These are phyloP conservation scores for Apodemus agrarius DNA, from an alignment of 2,797 vertebrate species.

Conservation along the genomic window DNA sequence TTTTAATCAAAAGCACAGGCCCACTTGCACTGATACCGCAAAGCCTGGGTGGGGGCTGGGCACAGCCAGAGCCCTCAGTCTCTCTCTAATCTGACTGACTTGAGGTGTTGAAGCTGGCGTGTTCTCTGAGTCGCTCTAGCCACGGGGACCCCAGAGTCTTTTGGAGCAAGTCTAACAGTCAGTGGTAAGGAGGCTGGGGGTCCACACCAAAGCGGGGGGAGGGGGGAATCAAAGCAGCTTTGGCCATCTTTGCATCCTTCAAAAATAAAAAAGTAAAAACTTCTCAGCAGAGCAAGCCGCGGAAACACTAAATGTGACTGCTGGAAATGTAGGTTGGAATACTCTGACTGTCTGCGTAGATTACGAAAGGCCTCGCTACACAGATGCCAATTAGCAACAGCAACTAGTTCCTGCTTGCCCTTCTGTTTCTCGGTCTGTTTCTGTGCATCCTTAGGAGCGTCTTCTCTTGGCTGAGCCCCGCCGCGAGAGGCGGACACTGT, in stretches of 20 bases:
- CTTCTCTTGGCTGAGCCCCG: neutral
- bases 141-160: neutral
- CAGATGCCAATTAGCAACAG: constrained; percentile 9
- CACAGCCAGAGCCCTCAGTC: neutral
- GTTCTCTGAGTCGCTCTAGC: neutral
- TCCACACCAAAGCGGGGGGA: neutral
- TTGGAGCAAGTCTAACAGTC: neutral
- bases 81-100: neutral
- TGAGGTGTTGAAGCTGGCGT: neutral
- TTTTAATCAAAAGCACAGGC: neutral
- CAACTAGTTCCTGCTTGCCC: neutral
- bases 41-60: neutral
- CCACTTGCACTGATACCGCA: fast-evolving
- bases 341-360: neutral
- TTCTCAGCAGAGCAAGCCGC: neutral
- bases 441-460: neutral
- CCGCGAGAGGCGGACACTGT: neutral
- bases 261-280: neutral
- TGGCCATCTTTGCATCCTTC: neutral
- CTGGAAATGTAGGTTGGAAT: neutral
- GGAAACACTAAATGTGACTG: neutral
- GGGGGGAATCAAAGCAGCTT: neutral
- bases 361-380: neutral
- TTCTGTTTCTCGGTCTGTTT: neutral
- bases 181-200: neutral